These are phyloP conservation scores for Danaus melanippus DNA, from an alignment of 1,140 invertebrate genomes.

Conservation along the genomic window DNA sequence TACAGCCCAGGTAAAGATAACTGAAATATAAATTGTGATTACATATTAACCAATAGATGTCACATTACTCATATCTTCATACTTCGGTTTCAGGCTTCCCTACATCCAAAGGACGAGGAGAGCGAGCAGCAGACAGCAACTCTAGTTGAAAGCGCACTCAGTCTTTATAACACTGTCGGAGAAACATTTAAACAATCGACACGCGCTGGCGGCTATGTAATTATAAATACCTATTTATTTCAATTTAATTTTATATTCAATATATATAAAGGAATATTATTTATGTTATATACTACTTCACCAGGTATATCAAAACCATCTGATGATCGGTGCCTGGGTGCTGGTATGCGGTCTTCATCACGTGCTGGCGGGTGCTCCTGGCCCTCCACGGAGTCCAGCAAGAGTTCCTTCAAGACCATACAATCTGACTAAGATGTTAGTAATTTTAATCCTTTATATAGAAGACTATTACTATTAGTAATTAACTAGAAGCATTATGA, in stretches of 20 bases:
- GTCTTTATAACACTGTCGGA: slow-evolving; percentile 86
- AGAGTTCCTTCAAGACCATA: slow-evolving; percentile 56
- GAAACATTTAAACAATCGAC: slow-evolving; percentile 87
- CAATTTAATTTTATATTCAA: neutral
- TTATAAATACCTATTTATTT: slow-evolving; percentile 34
- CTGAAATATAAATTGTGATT: no score
- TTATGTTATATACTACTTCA: neutral
- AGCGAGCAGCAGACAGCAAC: slow-evolving; percentile 79
- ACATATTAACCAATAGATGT: no score
- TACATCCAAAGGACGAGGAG: slow-evolving; percentile 78
- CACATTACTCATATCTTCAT: slow-evolving; percentile 4
- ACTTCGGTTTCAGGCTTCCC: slow-evolving; percentile 37
- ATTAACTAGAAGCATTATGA: no score
- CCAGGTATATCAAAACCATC: slow-evolving; percentile 89
- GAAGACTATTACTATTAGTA: no score
- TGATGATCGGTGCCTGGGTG: slow-evolving; percentile 90
- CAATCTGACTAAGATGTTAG: slow-evolving; percentile 82
- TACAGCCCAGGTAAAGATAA: slow-evolving; percentile 73
- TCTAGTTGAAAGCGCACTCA: slow-evolving; percentile 73
- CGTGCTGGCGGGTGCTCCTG: slow-evolving; percentile 68
- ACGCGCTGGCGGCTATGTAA: slow-evolving; percentile 88
- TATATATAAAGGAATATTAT: neutral
- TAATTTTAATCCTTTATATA: slow-evolving; percentile 7
- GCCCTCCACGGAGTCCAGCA: slow-evolving; percentile 61
- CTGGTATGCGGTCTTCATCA: slow-evolving; percentile 87